Percentiles rank a stretch among this genome's conserved stretches.
phyloP scores from a whole-genome alignment of 2,888 invertebrate genomes.

The Plutella xylostella region DNA sequence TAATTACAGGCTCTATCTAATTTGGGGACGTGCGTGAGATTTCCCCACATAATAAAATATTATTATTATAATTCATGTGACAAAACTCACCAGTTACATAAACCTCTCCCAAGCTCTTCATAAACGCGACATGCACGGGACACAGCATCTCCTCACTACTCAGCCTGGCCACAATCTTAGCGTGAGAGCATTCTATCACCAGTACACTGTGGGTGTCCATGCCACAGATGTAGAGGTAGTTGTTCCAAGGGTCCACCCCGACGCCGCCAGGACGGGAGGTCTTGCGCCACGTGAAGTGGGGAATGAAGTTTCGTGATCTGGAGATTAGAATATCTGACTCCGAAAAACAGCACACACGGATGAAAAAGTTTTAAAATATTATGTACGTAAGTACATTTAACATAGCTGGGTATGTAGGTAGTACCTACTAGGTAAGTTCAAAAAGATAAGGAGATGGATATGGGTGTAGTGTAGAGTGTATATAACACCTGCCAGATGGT shows the following conservation, averaged over 20 bases:
- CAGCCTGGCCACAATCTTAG: slow-evolving; percentile 63
- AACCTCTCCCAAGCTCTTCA: slow-evolving; percentile 65
- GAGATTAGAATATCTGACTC: too few relatives aligned
- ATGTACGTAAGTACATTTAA: too few relatives aligned
- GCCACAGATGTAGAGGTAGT: slow-evolving; percentile 72
- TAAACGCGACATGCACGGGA: slow-evolving; percentile 72
- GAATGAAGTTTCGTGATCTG: slow-evolving; percentile 63
- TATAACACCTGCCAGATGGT: too few relatives aligned
- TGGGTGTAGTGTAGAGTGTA: too few relatives aligned
- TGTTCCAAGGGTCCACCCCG: slow-evolving; percentile 73
- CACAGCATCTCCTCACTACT: slow-evolving; percentile 70
- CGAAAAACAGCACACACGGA: too few relatives aligned
- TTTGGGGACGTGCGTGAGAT: too few relatives aligned
- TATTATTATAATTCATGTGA: background rate
- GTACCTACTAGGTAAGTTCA: too few relatives aligned
- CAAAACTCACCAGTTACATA: slow-evolving; percentile 64
- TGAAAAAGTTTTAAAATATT: too few relatives aligned
- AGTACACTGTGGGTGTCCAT: slow-evolving; percentile 74
- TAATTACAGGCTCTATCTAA: too few relatives aligned
- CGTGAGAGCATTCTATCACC: slow-evolving; percentile 54
- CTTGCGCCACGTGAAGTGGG: slow-evolving; percentile 68
- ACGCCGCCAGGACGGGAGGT: slow-evolving; percentile 76
- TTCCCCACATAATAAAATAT: too few relatives aligned
- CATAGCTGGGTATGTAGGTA: too few relatives aligned
- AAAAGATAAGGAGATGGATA: too few relatives aligned